A percentile compares a stretch with the other conserved stretches of the same genome.
Evolutionary conservation across 2,888 invertebrate species (phyloP).

Genomic region (Ellobium chinense): DNA sequence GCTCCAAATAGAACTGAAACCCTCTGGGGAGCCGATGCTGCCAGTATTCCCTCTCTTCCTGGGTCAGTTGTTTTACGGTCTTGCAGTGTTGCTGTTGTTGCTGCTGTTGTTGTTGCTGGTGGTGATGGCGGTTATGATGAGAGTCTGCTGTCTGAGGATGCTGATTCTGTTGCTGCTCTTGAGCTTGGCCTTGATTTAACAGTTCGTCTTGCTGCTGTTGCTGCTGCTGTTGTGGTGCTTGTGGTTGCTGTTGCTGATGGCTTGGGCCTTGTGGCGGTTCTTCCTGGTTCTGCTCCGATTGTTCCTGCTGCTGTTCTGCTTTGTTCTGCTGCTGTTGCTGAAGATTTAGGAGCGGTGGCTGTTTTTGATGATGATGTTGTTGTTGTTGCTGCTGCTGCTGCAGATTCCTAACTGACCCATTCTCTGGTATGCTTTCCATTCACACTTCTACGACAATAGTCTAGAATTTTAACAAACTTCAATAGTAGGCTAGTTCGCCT

Average conservation of each 20-base stretch:
- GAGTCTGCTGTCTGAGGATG: not conserved
- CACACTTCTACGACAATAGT: no score
- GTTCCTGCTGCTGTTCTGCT: not conserved
- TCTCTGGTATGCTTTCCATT: not conserved
- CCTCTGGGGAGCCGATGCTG: conserved; percentile 56
- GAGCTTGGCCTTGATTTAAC: not conserved
- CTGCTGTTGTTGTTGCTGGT: not conserved
- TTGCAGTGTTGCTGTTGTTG: not conserved
- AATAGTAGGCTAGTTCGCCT: no score
- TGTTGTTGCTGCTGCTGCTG: not conserved
- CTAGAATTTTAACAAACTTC: no score
- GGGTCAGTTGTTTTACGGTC: not conserved
- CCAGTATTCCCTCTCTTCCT: conserved; percentile 57
- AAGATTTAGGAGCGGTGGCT: not conserved
- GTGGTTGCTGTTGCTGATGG: not conserved
- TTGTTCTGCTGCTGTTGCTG: no score
- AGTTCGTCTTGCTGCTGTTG: not conserved
- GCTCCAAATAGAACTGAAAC: conserved; percentile 59
- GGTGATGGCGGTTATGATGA: not conserved
- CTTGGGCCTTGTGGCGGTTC: not conserved
- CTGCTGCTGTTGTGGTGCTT: not conserved
- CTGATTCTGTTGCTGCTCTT: not conserved
- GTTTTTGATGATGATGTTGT: not conserved
- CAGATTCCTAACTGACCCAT: not conserved
- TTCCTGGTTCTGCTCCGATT: no score